Conservation (phyloP, 2,888 invertebrate species). For the Nymphalis polychloros region DNA sequence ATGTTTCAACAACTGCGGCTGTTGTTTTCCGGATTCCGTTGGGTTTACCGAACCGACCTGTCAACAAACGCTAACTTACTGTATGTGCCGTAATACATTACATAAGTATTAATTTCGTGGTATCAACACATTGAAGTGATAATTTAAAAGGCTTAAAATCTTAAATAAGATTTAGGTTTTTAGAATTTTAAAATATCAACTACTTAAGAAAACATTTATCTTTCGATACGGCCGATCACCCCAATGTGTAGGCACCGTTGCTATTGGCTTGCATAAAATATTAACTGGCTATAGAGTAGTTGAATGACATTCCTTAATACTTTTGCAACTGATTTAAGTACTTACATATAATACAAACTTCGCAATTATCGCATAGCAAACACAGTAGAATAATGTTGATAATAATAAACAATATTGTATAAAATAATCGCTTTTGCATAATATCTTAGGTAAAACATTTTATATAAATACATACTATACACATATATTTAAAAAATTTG, state of each 20-base stretch:
- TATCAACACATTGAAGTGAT: constrained; percentile 10
- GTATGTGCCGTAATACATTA: constrained; percentile 29
- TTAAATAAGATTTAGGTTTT: neutral
- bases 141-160: neutral
- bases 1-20: constrained; percentile 59
- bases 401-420: neutral
- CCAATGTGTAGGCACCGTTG: constrained; percentile 21
- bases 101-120: neutral
- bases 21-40: constrained; percentile 62
- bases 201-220: constrained; percentile 1
- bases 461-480: neutral
- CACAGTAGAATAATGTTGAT: constrained; percentile 10
- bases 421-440: constrained; percentile 25
- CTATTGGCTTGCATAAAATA: constrained; percentile 30
- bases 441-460: neutral
- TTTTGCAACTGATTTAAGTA: constrained; percentile 39
- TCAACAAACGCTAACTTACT: constrained; percentile 51
- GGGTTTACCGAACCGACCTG: constrained; percentile 78
- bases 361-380: constrained; percentile 59
- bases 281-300: constrained; percentile 26
- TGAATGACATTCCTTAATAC: constrained; percentile 28
- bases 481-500: neutral
- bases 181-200: neutral
- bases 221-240: constrained; percentile 13
- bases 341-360: constrained; percentile 36